phyloP scores from a whole-genome alignment of 1,140 invertebrate species.

The Drosophila simulans region DNA sequence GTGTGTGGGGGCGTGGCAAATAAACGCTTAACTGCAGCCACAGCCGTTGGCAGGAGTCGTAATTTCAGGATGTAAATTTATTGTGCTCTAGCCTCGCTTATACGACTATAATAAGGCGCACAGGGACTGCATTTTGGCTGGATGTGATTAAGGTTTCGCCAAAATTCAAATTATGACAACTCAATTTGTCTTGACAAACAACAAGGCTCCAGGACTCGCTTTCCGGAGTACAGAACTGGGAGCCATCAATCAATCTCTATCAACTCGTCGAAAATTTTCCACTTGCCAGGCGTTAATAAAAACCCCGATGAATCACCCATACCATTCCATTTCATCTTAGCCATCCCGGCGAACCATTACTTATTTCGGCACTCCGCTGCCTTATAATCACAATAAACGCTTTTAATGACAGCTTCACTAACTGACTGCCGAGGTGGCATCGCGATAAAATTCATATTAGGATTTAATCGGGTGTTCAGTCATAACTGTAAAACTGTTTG shows the following conservation, averaged over 20 bases:
- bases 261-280: slow-evolving; percentile 62
- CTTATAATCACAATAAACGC: slow-evolving; percentile 71
- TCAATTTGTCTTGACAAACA: slow-evolving; percentile 68
- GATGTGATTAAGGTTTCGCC: slow-evolving; percentile 15
- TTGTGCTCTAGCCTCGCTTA: slow-evolving; percentile 19
- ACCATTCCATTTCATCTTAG: background rate
- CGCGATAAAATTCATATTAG: slow-evolving; percentile 77
- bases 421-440: slow-evolving; percentile 34
- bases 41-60: slow-evolving; percentile 31
- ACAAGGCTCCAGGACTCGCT: slow-evolving; percentile 5
- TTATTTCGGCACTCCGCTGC: slow-evolving; percentile 49
- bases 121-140: slow-evolving; percentile 15
- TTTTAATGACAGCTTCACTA: slow-evolving; percentile 61
- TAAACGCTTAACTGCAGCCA: slow-evolving; percentile 54
- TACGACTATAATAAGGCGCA: slow-evolving; percentile 5
- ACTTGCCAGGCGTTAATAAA: slow-evolving; percentile 70
- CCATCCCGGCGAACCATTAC: slow-evolving; percentile 39
- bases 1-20: slow-evolving; percentile 14
- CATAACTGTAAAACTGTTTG: slow-evolving; percentile 64
- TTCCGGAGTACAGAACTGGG: background rate
- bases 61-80: slow-evolving; percentile 46
- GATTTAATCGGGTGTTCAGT: slow-evolving; percentile 77
- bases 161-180: slow-evolving; percentile 68
- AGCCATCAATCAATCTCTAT: slow-evolving; percentile 75
- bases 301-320: slow-evolving; percentile 34